Evolutionary conservation across 2,113 vertebrate species (phyloP).

Genomic region (Hyla sarda): DNA sequence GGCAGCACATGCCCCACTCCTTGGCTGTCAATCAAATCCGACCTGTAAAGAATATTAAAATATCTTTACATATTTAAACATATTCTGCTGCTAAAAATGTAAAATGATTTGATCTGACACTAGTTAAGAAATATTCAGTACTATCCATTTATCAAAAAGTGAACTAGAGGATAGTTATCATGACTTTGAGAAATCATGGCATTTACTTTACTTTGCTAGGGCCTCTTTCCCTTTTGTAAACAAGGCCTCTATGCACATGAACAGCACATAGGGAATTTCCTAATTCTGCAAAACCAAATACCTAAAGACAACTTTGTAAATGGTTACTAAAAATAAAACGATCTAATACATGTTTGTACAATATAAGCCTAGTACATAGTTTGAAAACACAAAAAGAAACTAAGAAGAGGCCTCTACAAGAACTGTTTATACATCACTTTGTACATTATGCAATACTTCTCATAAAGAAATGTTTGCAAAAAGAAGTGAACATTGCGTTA

Average conservation of each 20-base stretch:
- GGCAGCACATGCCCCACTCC: too few species aligned
- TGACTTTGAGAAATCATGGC: not conserved
- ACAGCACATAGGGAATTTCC: conserved; percentile 3
- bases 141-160: not conserved
- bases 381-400: not conserved
- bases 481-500: not conserved
- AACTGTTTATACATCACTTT: not conserved
- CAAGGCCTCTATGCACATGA: not conserved
- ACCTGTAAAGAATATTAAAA: too few species aligned
- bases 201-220: not conserved
- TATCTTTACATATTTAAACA: too few species aligned
- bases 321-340: conserved; percentile 14
- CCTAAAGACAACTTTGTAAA: conserved; percentile 5
- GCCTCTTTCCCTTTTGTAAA: conserved; percentile 2
- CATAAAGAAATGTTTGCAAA: not conserved
- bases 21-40: too few species aligned
- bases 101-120: not conserved
- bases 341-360: conserved; percentile 4
- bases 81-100: too few species aligned
- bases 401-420: conserved; percentile 1
- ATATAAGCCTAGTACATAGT: not conserved
- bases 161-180: not conserved
- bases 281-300: conserved; percentile 13
- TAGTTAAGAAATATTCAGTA: not conserved
- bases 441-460: not conserved